phyloP scores from a whole-genome alignment of 2,888 invertebrate species.

The Aethes cnicana region DNA sequence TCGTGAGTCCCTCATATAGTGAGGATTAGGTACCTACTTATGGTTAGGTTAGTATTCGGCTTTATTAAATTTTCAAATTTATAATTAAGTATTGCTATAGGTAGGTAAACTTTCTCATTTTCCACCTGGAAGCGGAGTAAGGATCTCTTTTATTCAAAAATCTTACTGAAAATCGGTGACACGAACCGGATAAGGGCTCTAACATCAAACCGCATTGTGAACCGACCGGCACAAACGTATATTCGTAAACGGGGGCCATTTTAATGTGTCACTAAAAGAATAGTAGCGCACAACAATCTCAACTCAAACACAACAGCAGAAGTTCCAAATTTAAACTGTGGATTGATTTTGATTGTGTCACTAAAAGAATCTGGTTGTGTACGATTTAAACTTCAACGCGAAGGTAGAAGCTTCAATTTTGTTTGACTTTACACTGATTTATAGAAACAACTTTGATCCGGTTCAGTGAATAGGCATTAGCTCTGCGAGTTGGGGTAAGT shows the following conservation, averaged over 20 bases:
- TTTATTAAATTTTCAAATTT: too few relatives aligned
- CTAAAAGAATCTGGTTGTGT: slow-evolving; percentile 34
- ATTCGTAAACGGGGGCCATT: slow-evolving; percentile 44
- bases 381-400: too few relatives aligned
- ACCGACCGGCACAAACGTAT: slow-evolving; percentile 37
- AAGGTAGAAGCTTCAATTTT: background rate
- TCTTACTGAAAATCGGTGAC: slow-evolving; percentile 21
- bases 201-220: slow-evolving; percentile 41
- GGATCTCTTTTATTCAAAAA: too few relatives aligned
- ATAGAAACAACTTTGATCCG: slow-evolving; percentile 30
- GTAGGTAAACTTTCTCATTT: too few relatives aligned
- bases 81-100: too few relatives aligned
- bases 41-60: too few relatives aligned
- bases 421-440: background rate
- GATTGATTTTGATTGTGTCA: slow-evolving; percentile 47
- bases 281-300: slow-evolving; percentile 23
- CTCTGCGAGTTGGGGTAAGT: slow-evolving; percentile 15
- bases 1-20: too few relatives aligned
- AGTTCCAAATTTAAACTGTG: background rate
- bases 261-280: slow-evolving; percentile 43
- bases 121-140: too few relatives aligned
- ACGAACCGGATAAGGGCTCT: slow-evolving; percentile 30
- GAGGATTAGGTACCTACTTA: too few relatives aligned
- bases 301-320: slow-evolving; percentile 10
- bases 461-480: slow-evolving; percentile 20